Base-by-base conservation (phyloP, 1,140 invertebrate genomes). In the Arion vulgaris region DNA sequence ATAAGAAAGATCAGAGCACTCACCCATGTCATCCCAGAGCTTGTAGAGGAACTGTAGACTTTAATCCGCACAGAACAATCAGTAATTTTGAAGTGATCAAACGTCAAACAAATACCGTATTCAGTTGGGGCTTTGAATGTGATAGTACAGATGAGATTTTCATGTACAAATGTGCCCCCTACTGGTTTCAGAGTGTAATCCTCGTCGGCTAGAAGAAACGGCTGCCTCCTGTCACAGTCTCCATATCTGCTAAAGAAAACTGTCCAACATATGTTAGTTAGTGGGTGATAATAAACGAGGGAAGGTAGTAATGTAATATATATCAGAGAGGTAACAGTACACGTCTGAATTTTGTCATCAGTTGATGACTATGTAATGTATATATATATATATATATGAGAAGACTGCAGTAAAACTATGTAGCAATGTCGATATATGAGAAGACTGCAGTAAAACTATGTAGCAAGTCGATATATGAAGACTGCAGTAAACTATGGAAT, bases 101-200 rank as follows among this genome's bases (percentile, higher is more conserved):
- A 78, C 7, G 38, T 78, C 51, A 78, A 26, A 45, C 76, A 78
- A 45, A 78, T 39, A 19, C 78, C 78, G 57, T 69, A 80, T 9
- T 80, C 34, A 1, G 39, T 23, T 5, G 78, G 78, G 2, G 68
- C 4, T 15, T 71, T 62, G 76, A 78, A 78, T 5, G 51, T 78
- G 32, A 78, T 78, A 9, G 38, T 23, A 66, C 76, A 78, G 23
- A 39, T n/a, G 0, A 66, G 36, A 15, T 28, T 80, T 15, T 71
- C 51, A 39, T 80, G 45, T 0, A n/a, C 28, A 26, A 45, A 45
- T 9, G 0, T 32, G 26, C 78, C 78, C 0, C 68, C 62, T n/a
- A 49, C 68, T 11, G 36, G 68, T 49, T 49, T 41, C 41, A 78
- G 76, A 1, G 57, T 57, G 76, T 78, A 78, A 1, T 38, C 57